Conservation (phyloP, 2,797 vertebrate species). For the Telmatherina bonti region DNA sequence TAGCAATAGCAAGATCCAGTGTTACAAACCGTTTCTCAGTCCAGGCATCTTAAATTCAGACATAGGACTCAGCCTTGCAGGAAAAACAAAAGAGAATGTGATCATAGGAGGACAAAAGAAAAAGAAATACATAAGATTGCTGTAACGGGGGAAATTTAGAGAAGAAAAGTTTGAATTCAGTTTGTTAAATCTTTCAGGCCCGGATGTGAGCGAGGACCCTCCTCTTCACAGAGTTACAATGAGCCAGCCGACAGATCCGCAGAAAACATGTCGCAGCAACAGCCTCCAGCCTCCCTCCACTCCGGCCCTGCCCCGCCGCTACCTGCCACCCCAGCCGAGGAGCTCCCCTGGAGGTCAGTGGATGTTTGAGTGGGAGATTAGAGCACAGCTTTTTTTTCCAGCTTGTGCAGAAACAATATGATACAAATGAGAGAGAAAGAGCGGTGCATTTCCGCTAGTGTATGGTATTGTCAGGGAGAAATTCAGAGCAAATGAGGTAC, state of each 20-base stretch:
- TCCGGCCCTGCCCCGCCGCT: slow-evolving; percentile 84
- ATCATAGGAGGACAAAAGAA: neutral
- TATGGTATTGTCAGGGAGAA: neutral
- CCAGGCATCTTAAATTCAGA: slow-evolving; percentile 47
- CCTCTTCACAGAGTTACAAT: slow-evolving; percentile 81
- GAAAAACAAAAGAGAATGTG: slow-evolving; percentile 4
- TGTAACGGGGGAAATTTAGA: neutral
- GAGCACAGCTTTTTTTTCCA: neutral
- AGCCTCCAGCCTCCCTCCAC: slow-evolving; percentile 83
- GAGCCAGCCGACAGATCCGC: slow-evolving; percentile 68
- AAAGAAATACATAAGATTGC: too few relatives aligned
- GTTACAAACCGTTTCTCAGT: slow-evolving; percentile 61
- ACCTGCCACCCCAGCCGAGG: slow-evolving; percentile 90
- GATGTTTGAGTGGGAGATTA: neutral
- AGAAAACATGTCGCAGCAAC: slow-evolving; percentile 73
- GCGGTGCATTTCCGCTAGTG: neutral
- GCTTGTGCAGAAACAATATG: neutral
- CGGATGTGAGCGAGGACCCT: slow-evolving; percentile 90
- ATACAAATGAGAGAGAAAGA: neutral
- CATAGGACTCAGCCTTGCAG: neutral
- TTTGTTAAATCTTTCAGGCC: slow-evolving; percentile 81
- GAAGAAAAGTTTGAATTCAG: neutral
- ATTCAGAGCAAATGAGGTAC: neutral
- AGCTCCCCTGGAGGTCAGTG: slow-evolving; percentile 80
- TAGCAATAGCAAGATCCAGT: slow-evolving; percentile 35